A percentile compares a stretch with the other conserved stretches of the same genome.
Conservation (phyloP, 2,113 vertebrate species). For the Tonatia bakeri region DNA sequence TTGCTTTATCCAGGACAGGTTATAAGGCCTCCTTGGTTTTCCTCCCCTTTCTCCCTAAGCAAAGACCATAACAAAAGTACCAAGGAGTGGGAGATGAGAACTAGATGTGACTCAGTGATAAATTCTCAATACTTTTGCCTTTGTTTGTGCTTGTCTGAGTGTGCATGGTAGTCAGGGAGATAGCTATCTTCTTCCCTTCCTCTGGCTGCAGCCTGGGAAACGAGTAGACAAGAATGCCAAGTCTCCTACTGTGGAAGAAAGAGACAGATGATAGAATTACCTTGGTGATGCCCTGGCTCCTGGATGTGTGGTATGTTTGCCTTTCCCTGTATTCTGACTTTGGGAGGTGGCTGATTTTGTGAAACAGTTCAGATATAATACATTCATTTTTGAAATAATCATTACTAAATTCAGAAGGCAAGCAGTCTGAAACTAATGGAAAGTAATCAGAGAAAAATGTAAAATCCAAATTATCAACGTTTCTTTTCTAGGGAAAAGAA, state of each 20-base stretch:
- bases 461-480: slow-evolving; percentile 1
- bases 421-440: slow-evolving; percentile 23
- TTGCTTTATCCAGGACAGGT: not conserved
- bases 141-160: not conserved
- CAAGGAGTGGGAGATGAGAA: not conserved
- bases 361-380: slow-evolving; percentile 25
- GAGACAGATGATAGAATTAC: slow-evolving; percentile 20
- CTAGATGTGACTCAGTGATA: not conserved
- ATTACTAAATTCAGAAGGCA: slow-evolving; percentile 23
- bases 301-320: slow-evolving; percentile 8
- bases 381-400: slow-evolving; percentile 47
- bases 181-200: not conserved
- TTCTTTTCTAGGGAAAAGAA: not conserved
- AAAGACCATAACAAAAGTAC: not conserved
- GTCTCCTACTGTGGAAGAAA: not conserved
- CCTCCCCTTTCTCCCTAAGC: not conserved
- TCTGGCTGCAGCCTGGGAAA: slow-evolving; percentile 11
- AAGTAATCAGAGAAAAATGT: slow-evolving; percentile 12
- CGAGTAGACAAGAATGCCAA: not conserved
- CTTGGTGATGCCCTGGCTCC: not conserved
- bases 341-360: not conserved
- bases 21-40: not conserved
- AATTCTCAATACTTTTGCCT: not conserved
- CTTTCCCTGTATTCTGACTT: slow-evolving; percentile 30
- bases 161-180: not conserved